Conservation (phyloP, 2,797 vertebrate species). For the Ibycter americanus region DNA sequence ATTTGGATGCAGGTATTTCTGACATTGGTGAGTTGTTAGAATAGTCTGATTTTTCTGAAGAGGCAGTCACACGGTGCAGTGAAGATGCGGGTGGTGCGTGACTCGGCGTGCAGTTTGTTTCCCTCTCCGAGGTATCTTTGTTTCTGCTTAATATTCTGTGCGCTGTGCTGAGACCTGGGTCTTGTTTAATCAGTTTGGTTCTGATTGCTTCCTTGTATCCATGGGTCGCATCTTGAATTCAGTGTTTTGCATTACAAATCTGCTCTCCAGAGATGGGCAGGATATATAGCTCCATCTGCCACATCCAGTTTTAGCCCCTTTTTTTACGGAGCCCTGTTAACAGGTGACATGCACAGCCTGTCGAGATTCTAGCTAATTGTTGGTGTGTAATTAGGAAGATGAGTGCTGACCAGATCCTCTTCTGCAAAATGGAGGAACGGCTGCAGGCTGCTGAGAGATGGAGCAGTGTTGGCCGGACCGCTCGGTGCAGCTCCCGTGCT, state of each 20-base stretch:
- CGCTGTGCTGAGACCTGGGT: conserved; percentile 51
- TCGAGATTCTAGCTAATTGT: conserved; percentile 37
- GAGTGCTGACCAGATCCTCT: neutral
- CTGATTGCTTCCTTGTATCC: conserved; percentile 77
- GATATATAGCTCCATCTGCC: conserved; percentile 79
- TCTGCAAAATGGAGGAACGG: neutral
- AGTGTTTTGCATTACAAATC: conserved; percentile 80
- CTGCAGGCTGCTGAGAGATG: neutral
- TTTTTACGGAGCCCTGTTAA: conserved; percentile 39
- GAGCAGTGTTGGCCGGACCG: neutral
- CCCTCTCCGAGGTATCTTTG: conserved; percentile 30
- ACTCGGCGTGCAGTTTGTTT: neutral
- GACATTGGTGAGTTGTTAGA: neutral
- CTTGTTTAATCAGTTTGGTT: conserved; percentile 79
- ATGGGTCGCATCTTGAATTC: conserved; percentile 72
- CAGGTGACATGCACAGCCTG: conserved; percentile 55
- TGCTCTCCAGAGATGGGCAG: conserved; percentile 67
- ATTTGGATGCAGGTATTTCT: neutral
- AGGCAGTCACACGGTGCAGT: neutral
- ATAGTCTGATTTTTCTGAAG: neutral
- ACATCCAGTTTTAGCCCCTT: conserved; percentile 53
- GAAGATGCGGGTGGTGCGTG: neutral
- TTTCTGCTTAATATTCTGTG: conserved; percentile 69
- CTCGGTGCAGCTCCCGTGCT: neutral
- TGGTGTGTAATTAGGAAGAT: conserved; percentile 25